Evolutionary conservation across 1,140 invertebrate species (phyloP).

Genomic region (Riptortus pedestris): DNA sequence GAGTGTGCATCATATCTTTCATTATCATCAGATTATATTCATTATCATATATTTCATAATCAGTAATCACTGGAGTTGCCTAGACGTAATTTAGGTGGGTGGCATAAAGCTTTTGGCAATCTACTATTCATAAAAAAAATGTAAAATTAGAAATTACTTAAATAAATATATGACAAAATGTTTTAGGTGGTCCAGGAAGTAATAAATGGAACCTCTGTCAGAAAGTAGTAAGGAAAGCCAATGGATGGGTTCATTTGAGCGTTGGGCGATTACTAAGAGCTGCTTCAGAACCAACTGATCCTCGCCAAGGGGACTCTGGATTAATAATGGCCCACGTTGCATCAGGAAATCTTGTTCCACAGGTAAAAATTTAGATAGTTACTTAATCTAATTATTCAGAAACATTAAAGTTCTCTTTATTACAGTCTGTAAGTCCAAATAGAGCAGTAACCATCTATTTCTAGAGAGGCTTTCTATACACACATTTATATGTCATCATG

Average conservation of each 20-base stretch:
- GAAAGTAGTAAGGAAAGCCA: conserved; percentile 50
- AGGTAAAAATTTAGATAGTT: too few species aligned
- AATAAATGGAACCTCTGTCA: conserved; percentile 61
- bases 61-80: too few species aligned
- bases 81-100: too few species aligned
- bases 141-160: not conserved
- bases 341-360: conserved; percentile 70
- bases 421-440: too few species aligned
- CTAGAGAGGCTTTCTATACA: too few species aligned
- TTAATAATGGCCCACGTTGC: conserved; percentile 54
- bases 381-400: too few species aligned
- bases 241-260: conserved; percentile 65
- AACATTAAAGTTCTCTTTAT: not conserved
- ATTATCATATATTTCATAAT: not conserved
- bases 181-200: conserved; percentile 70
- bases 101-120: too few species aligned
- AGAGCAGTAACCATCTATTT: too few species aligned
- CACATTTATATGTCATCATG: too few species aligned
- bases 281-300: conserved; percentile 47
- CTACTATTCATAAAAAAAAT: not conserved
- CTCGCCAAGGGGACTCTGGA: conserved; percentile 43
- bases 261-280: conserved; percentile 57
- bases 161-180: not conserved
- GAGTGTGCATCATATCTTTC: not conserved
- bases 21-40: not conserved